Base-by-base conservation (phyloP, 2,888 invertebrate genomes). In the Eurytoma californica region DNA sequence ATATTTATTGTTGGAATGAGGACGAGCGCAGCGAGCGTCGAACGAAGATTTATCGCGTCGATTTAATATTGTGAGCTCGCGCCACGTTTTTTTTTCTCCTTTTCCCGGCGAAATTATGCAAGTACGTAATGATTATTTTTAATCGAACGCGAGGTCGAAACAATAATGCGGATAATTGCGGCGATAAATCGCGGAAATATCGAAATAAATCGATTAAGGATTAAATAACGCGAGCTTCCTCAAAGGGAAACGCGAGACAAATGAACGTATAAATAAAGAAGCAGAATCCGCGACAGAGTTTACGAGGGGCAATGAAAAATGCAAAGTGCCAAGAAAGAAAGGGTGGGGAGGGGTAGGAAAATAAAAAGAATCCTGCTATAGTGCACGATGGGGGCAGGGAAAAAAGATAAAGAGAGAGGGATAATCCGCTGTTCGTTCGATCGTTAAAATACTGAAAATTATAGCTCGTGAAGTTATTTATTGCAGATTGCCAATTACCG, bases 401-500 rank as follows among this genome's bases (percentile, higher is more conserved):
- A 53, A 73, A 55, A 39, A 74, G 57, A 72, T 14, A 53, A 65
- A 77, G 55, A 65, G 28, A 53, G 65, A 30, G 16, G 67, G 66
- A 77, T 57, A 68, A 72, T 72, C 39, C 47, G 80, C 69, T 75
- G 72, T 82, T 80, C 53, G 79, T 79, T 82, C 80, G 83, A 82
- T 85, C 84, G 84, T 85, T 85, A 83, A 86, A 86, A 85, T 84
- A 85, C 86, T 85, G 84, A 85, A 86, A 81, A 86, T 86, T 85
- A 85, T 83, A 86, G 83, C 80, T 82, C 82, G 80, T 78, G 75
- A 67, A 82, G 83, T 86, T 86, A 84, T 86, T 86, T 86, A 86
- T 86, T 84, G 85, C 85, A 85, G 85, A 87, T 87, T 85, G 85
- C 79, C 86, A 86, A 86, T 87, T 86, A 86, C 84, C 81, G 83